Conservation (phyloP, 2,888 invertebrate genomes). For the Rhingia rostrata region DNA sequence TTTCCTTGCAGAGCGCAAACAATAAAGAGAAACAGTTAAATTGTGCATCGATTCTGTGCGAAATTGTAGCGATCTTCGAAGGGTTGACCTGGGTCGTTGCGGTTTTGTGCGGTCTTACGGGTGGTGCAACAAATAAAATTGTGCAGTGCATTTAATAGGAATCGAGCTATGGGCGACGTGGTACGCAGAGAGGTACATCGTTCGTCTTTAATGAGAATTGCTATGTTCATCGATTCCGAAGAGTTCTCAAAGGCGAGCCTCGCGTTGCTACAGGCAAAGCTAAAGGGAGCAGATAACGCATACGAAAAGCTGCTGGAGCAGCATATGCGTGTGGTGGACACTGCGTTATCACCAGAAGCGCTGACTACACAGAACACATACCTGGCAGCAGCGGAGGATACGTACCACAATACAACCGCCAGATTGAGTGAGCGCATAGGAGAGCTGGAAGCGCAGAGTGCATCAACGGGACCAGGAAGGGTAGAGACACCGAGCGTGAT, state of each 20-base stretch:
- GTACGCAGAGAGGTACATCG: constrained; percentile 12
- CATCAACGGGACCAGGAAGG: not conserved
- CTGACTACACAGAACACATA: not conserved
- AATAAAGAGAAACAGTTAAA: too few species aligned
- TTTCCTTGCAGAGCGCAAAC: too few species aligned
- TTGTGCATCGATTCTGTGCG: constrained; percentile 1
- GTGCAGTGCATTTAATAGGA: not conserved
- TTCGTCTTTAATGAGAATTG: not conserved
- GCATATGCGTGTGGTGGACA: not conserved
- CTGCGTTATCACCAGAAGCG: not conserved
- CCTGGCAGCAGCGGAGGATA: not conserved
- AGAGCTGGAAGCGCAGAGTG: not conserved
- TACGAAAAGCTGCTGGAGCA: not conserved
- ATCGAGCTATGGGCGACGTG: constrained; percentile 17
- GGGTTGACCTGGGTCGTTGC: constrained; percentile 8
- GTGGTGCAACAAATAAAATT: not conserved
- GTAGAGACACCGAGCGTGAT: not conserved
- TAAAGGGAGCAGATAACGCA: not conserved
- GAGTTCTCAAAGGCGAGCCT: not conserved
- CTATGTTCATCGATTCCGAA: not conserved
- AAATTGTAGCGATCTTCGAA: not conserved
- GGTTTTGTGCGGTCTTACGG: not conserved
- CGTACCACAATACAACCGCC: not conserved
- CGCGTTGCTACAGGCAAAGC: not conserved
- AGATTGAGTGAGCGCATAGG: not conserved